These are phyloP conservation scores for Hippocampus kuda DNA, from an alignment of 2,797 vertebrate species.

Conservation along the genomic window DNA sequence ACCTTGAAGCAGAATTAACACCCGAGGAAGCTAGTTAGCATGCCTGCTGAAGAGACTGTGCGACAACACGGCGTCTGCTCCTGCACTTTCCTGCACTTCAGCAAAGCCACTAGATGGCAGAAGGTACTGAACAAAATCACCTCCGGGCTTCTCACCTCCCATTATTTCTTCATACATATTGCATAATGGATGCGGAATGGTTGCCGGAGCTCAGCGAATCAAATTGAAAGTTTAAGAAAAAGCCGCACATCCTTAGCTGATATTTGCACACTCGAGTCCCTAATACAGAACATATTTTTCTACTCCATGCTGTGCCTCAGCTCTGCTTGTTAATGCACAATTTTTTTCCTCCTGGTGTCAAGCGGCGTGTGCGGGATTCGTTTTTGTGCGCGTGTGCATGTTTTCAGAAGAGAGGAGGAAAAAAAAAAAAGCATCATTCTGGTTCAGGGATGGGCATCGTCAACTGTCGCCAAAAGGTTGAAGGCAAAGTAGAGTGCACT, in stretches of 20 bases:
- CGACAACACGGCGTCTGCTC: neutral
- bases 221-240: neutral
- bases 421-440: neutral
- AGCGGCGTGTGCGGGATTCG: neutral
- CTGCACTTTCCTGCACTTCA: neutral
- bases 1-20: neutral
- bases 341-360: neutral
- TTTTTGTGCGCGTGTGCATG: neutral
- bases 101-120: conserved; percentile 4
- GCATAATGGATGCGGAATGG: neutral
- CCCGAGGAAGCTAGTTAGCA: neutral
- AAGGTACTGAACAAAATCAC: conserved; percentile 6
- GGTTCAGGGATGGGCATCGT: neutral
- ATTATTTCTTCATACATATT: neutral
- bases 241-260: neutral
- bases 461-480: neutral
- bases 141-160: neutral
- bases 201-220: neutral
- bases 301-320: conserved; percentile 48
- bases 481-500: neutral
- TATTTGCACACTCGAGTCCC: neutral
- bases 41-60: neutral
- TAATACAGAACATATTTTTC: conserved; percentile 27
- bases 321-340: conserved; percentile 21
- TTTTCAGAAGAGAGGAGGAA: neutral